Conservation (phyloP, 2,888 invertebrate species). For the Campaea margaritaria region DNA sequence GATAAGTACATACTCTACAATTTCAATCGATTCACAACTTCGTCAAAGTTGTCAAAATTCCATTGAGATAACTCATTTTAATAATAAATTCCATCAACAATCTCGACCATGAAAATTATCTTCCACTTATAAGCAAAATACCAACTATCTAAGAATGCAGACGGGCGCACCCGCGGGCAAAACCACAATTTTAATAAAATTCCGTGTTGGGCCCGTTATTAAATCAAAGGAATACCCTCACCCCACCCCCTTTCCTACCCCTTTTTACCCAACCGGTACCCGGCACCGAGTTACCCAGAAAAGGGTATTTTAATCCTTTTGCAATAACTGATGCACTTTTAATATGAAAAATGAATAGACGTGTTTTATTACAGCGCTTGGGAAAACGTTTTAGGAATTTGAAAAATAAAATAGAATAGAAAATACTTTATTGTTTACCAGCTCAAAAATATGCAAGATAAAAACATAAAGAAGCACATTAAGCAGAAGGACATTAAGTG, state of each 20-base stretch:
- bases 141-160: conserved; percentile 39
- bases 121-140: conserved; percentile 37
- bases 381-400: conserved; percentile 5
- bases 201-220: conserved; percentile 44
- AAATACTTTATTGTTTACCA: too few relatives aligned
- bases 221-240: conserved; percentile 43
- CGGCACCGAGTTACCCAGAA: conserved; percentile 8
- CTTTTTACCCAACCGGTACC: conserved; percentile 1
- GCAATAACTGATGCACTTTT: conserved; percentile 39
- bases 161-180: conserved; percentile 37
- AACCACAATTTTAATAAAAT: conserved; percentile 45
- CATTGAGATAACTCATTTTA: conserved; percentile 13
- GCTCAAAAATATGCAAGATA: too few relatives aligned
- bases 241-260: conserved; percentile 2
- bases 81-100: conserved; percentile 32
- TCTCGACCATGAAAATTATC: conserved; percentile 31
- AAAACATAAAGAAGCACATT: too few relatives aligned
- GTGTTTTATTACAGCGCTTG: conserved; percentile 12
- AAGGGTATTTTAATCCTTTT: conserved; percentile 38
- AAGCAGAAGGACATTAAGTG: too few relatives aligned
- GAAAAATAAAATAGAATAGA: too few relatives aligned
- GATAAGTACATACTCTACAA: too few relatives aligned
- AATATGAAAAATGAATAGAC: conserved; percentile 31
- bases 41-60: conserved; percentile 8
- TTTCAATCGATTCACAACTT: not conserved